Base-by-base conservation (phyloP, 2,888 invertebrate genomes). In the Drosophila buzzatii region DNA sequence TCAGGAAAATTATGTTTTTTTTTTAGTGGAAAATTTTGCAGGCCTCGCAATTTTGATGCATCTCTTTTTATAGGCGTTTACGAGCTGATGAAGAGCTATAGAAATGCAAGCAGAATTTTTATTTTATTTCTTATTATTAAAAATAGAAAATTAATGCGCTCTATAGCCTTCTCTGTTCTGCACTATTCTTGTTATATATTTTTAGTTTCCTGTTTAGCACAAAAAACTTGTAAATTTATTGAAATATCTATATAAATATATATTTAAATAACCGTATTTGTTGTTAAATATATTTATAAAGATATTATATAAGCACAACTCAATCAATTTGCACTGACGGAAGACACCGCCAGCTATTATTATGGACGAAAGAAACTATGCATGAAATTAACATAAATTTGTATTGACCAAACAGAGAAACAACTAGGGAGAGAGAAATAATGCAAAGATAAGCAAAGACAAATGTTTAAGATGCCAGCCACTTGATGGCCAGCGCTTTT, bases 351-450 rank as follows among this genome's bases (percentile, higher is more conserved):
- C 27, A 58, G 69, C 72, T 76, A 78, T 73, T 64, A 80, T 80
- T 82, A 68, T 52, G 58, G 59, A 16, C 51, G 8, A 67, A 73
- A 52, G 8, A 67, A 73, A 55, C 62, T 73, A 66, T 69, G 76
- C 82, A 85, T 82, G 60, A 81, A 85, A 85, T 85, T 85, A 76
- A 63, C 84, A 85, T 87, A 81, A 76, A 85, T 85, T 81, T 81
- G 51, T 44, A 27, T 51, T 57, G 41, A n/a, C 4, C 41, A 56
- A 56, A 55, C 5, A 51, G 31, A 10, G 49, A 49, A 1, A 35
- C 3, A 53, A 53, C 16, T 23, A n/a, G 8, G 12, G 37, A 37
- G 37, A 39, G 41, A 31, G 56, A 31, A 33, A 16, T 8, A 12
- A 14, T 44, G 42, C 47, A 63, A 27, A 65, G 51, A 64, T 47